Conservation (phyloP, 2,888 invertebrate species). For the Leucophenga montana region DNA sequence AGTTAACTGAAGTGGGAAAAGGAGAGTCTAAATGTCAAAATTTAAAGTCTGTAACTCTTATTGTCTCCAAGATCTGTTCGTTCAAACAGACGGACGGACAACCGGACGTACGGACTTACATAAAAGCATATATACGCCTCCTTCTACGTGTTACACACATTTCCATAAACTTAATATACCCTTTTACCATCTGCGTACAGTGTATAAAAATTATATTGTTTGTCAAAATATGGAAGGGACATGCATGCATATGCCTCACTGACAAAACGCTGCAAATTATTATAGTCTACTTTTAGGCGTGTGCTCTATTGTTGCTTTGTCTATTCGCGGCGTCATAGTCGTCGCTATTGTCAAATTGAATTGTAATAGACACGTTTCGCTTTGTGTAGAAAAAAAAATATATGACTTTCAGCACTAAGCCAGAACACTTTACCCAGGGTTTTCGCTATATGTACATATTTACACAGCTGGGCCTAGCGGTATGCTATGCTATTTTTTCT, state of each 20-base stretch:
- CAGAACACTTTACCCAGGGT: constrained; percentile 16
- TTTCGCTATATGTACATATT: not conserved
- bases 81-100: too few species aligned
- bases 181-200: not conserved
- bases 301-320: not conserved
- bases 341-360: constrained; percentile 64
- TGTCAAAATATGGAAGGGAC: too few species aligned
- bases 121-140: too few species aligned
- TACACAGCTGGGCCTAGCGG: not conserved
- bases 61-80: too few species aligned
- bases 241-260: too few species aligned
- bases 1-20: too few species aligned
- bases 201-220: not conserved
- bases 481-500: constrained; percentile 1
- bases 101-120: too few species aligned
- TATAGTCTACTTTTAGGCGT: constrained; percentile 24
- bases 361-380: constrained; percentile 64
- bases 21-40: too few species aligned
- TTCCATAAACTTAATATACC: too few species aligned
- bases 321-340: not conserved
- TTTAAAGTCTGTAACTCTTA: too few species aligned
- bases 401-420: not conserved
- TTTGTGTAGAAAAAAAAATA: constrained; percentile 2
- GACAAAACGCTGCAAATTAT: not conserved
- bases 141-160: too few species aligned